A percentile compares a stretch with the other conserved stretches of the same genome.
These are phyloP conservation scores for Bombus cullumanus DNA, from an alignment of 1,140 invertebrate species.

Conservation along the genomic window DNA sequence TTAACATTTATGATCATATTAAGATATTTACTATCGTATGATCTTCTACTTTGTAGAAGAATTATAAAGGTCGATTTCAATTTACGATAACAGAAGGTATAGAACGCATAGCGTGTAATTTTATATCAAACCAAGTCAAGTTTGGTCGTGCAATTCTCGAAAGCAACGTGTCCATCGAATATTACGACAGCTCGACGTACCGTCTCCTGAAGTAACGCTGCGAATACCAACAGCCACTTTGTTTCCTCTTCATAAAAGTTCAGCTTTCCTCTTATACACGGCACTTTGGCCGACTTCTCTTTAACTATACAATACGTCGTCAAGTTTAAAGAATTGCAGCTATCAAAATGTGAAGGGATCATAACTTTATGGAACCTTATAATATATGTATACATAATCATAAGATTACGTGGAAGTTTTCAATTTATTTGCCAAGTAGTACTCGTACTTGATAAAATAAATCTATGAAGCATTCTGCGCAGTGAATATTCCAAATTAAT, in stretches of 20 bases:
- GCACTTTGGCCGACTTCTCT: neutral
- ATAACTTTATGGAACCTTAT: neutral
- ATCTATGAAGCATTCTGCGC: neutral
- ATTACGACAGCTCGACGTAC: neutral
- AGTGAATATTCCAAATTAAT: neutral
- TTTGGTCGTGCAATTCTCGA: neutral
- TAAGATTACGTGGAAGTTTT: neutral
- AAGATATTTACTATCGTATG: too few relatives aligned
- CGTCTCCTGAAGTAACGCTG: neutral
- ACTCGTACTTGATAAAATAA: neutral
- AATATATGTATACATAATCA: neutral
- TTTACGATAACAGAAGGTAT: too few relatives aligned
- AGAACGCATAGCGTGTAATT: too few relatives aligned
- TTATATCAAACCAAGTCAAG: too few relatives aligned
- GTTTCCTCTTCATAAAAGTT: too few relatives aligned
- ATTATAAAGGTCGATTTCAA: too few relatives aligned
- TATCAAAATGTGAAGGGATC: neutral
- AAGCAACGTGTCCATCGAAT: neutral
- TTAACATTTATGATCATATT: too few relatives aligned
- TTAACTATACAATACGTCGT: neutral
- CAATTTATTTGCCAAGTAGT: neutral
- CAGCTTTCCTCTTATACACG: too few relatives aligned
- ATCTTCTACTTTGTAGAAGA: too few relatives aligned
- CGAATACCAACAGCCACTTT: neutral
- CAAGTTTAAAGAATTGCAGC: neutral